Percentiles rank a stretch among this genome's conserved stretches.
Evolutionary conservation across 2,113 vertebrate species (phyloP).

Genomic region (Odobenus rosmarus): DNA sequence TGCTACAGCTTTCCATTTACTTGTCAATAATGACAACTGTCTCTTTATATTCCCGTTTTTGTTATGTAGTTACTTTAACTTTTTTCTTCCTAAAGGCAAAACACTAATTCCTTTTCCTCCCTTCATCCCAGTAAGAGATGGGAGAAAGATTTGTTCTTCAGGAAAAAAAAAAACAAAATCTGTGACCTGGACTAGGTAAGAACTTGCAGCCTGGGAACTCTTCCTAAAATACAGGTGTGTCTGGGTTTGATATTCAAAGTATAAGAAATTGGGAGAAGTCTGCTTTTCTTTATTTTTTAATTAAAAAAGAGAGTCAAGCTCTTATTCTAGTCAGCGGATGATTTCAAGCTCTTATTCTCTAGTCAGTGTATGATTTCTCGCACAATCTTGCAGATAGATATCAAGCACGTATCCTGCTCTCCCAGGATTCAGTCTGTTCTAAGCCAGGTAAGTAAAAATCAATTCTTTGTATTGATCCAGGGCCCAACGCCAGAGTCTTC

Average conservation of each 20-base stretch:
- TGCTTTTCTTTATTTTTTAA: not conserved
- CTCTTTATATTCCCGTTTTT: not conserved
- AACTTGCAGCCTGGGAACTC: not conserved
- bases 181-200: not conserved
- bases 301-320: not conserved
- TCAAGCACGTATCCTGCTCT: not conserved
- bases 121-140: not conserved
- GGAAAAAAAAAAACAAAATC: not conserved
- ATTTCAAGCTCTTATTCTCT: not conserved
- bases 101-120: not conserved
- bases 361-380: not conserved
- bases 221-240: not conserved
- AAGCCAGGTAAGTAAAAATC: conserved; percentile 27
- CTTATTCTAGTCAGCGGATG: not conserved
- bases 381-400: not conserved
- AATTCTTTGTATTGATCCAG: not conserved
- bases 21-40: not conserved
- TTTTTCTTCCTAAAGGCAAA: not conserved
- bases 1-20: not conserved
- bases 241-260: not conserved
- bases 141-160: not conserved
- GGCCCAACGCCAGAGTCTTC: not conserved
- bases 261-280: not conserved
- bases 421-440: not conserved
- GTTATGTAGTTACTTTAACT: not conserved